Base-by-base conservation (phyloP, 2,113 vertebrate species). In the Colius striatus region DNA sequence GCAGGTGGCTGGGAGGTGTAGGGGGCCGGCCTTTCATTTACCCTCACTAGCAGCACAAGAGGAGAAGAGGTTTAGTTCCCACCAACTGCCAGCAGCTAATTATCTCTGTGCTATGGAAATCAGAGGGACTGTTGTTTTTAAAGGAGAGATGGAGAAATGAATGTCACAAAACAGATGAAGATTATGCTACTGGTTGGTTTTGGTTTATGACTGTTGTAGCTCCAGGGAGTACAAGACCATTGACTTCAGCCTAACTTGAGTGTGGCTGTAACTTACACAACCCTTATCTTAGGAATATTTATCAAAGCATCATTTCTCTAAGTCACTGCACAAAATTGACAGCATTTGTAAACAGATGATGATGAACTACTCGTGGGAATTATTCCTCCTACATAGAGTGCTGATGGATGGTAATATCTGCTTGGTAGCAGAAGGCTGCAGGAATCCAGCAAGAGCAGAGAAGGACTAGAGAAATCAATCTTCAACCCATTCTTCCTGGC, bases 161-260 rank as follows among this genome's bases (percentile, higher is more conserved):
- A 23, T 62, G 19, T 62, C 55, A 61, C 12, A 8, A 88, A 68
- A 66, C 16, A 25, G 54, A 73, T 43, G 27, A 84, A 90, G 38
- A 25, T 63, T 36, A 3, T 0, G 1, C 11, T 84, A 11, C 27
- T 76, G 1, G 0, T 32, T 75, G 9, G 14, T 32, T 83, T 53
- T 68, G 10, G 10, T 92, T 71, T 63, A 55, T 55, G 75, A 8
- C 22, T 63, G 27, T 48, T 0, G 0, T 47, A 20, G 41, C 48
- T 92, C n/a, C 22, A 71, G 65, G 65, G n/a, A 78, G 21, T 53
- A 54, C 32, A 13, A 74, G n/a, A 65, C 11, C 23, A 51, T 73
- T 91, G 87, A 50, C 80, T 70, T 90, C 43, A 80, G 68, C 48
- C 57, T 80, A 77, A 83, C 32, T 53, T 1, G 4, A 83, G 32